phyloP scores from a whole-genome alignment of 2,888 invertebrate genomes.

The Calliphora vomitoria region DNA sequence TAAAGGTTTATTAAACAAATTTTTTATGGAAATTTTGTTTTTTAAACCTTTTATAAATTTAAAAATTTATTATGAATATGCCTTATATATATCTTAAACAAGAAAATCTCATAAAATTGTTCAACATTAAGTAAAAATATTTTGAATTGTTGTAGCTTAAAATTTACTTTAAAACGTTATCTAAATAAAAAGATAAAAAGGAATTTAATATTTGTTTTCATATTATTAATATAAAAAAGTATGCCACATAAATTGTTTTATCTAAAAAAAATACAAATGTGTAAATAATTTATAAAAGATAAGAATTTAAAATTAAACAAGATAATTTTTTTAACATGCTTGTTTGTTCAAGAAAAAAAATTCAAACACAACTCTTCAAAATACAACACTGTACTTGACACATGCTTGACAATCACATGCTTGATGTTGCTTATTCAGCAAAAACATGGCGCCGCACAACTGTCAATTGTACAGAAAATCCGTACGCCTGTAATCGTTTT shows the following conservation, averaged over 20 bases:
- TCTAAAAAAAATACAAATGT: not conserved
- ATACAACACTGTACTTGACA: slow-evolving; percentile 64
- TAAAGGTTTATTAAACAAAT: no score
- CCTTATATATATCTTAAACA: no score
- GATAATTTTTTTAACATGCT: not conserved
- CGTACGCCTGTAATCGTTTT: slow-evolving; percentile 79
- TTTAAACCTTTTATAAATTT: no score
- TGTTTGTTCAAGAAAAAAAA: not conserved
- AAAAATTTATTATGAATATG: no score
- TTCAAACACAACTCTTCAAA: slow-evolving; percentile 22
- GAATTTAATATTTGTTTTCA: not conserved
- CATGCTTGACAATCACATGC: slow-evolving; percentile 63
- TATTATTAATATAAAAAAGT: not conserved
- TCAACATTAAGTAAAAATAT: no score
- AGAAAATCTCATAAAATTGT: no score
- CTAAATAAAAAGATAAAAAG: not conserved
- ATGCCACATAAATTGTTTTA: not conserved
- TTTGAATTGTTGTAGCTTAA: no score
- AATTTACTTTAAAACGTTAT: no score
- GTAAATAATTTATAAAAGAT: slow-evolving; percentile 9
- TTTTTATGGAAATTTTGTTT: no score
- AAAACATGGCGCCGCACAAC: slow-evolving; percentile 79
- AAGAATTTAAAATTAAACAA: slow-evolving; percentile 25
- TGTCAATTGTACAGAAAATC: slow-evolving; percentile 76
- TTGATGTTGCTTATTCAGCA: slow-evolving; percentile 75